Conservation (phyloP, 2,888 invertebrate species). For the Platerodrilus igneus region DNA sequence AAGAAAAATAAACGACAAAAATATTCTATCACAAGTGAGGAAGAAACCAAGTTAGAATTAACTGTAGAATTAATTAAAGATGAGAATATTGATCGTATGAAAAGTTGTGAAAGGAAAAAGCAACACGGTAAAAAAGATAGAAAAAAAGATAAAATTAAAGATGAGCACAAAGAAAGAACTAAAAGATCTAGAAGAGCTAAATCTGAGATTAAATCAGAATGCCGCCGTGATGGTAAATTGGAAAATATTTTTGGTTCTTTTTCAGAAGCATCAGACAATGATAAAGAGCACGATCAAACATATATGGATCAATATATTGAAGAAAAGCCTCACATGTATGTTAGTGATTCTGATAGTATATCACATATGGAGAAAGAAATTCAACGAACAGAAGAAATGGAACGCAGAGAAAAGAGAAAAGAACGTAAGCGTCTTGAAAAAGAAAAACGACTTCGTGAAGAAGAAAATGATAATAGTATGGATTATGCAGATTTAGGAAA, state of each 20-base stretch:
- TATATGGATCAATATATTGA: conserved; percentile 26
- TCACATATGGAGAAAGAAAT: conserved; percentile 30
- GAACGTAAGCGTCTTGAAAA: conserved; percentile 63
- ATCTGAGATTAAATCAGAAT: conserved; percentile 43
- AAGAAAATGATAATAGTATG: conserved; percentile 68
- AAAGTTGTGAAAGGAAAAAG: conserved; percentile 44
- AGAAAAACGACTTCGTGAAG: conserved; percentile 50
- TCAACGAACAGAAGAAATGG: conserved; percentile 30
- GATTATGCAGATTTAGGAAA: conserved; percentile 78
- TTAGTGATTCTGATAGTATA: conserved; percentile 51
- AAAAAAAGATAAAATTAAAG: conserved; percentile 56
- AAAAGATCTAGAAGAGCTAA: conserved; percentile 55
- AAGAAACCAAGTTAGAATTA: conserved; percentile 49
- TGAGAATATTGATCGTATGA: conserved; percentile 38
- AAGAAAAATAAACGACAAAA: conserved; percentile 80
- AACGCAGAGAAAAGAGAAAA: conserved; percentile 52
- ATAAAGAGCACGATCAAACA: conserved; percentile 32
- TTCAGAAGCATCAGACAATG: conserved; percentile 62
- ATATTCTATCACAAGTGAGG: conserved; percentile 56
- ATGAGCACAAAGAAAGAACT: conserved; percentile 55
- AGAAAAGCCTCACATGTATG: conserved; percentile 41
- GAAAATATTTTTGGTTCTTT: conserved; percentile 84
- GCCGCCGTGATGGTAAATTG: conserved; percentile 74
- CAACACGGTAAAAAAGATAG: conserved; percentile 57
- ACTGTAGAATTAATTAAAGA: conserved; percentile 32